Conservation (phyloP, 1,140 invertebrate genomes). For the Trichoplusia ni region DNA sequence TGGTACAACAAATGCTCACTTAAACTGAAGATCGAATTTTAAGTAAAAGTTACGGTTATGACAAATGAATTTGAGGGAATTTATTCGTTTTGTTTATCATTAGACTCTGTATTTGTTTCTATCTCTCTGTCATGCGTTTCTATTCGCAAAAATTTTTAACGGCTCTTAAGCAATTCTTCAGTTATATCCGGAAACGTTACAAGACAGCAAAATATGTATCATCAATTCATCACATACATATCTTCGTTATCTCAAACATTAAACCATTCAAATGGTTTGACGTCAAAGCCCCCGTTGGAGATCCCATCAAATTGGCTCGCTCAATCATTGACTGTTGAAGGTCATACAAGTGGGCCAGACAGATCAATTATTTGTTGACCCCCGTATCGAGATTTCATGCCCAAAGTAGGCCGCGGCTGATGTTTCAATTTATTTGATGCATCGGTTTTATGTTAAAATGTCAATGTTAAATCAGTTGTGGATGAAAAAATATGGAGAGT, state of each 20-base stretch:
- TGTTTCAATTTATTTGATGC: conserved; percentile 37
- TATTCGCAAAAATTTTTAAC: too few relatives aligned
- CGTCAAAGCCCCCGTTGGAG: conserved; percentile 11
- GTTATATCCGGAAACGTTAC: too few relatives aligned
- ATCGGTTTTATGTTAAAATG: background rate
- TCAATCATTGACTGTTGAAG: conserved; percentile 42
- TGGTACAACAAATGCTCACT: too few relatives aligned
- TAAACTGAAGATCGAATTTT: too few relatives aligned
- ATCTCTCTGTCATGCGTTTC: too few relatives aligned
- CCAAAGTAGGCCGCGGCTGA: conserved; percentile 38
- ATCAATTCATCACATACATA: too few relatives aligned
- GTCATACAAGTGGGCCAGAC: conserved; percentile 46
- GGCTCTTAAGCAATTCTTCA: too few relatives aligned
- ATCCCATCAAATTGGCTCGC: conserved; percentile 34
- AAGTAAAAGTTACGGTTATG: too few relatives aligned
- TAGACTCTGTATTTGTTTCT: too few relatives aligned
- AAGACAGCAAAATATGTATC: too few relatives aligned
- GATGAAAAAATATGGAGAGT: background rate
- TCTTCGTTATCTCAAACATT: background rate
- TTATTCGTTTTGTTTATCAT: too few relatives aligned
- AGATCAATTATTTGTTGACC: conserved; percentile 65
- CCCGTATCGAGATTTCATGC: conserved; percentile 59
- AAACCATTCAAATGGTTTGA: conserved; percentile 8
- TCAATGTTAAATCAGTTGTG: conserved; percentile 24
- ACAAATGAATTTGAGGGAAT: too few relatives aligned